Percentiles rank a stretch among this genome's conserved stretches.
These are phyloP conservation scores for Vanacampus margaritifer DNA, from an alignment of 2,113 vertebrate species.

Conservation along the genomic window DNA sequence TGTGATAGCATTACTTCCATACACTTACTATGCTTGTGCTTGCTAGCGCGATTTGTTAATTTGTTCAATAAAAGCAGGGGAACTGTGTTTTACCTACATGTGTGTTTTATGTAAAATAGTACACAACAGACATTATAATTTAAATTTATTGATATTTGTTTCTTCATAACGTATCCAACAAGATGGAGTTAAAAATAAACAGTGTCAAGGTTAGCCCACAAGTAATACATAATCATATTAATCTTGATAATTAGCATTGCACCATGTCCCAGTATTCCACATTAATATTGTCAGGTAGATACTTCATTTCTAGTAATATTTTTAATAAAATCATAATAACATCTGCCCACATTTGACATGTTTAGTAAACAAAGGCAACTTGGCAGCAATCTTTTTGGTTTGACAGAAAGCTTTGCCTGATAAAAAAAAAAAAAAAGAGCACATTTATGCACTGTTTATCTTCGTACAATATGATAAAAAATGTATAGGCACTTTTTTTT, in stretches of 20 bases:
- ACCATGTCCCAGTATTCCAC: constrained; percentile 65
- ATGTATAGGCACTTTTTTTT: constrained; percentile 11
- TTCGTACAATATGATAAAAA: constrained; percentile 9
- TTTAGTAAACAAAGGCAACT: constrained; percentile 64
- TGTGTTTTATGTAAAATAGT: not conserved
- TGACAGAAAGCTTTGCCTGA: constrained; percentile 53
- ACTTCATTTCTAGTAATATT: constrained; percentile 31
- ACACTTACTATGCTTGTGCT: not conserved
- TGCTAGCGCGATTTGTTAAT: too few relatives aligned
- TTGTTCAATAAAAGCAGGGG: not conserved
- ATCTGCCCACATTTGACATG: constrained; percentile 45
- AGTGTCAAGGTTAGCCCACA: constrained; percentile 37
- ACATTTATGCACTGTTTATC: constrained; percentile 34
- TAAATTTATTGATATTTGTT: constrained; percentile 55
- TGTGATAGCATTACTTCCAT: not conserved
- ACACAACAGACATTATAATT: constrained; percentile 37
- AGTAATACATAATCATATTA: constrained; percentile 59
- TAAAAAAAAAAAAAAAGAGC: constrained; percentile 52
- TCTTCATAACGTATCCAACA: constrained; percentile 64
- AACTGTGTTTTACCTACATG: not conserved
- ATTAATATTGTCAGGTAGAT: constrained; percentile 37
- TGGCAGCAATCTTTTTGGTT: constrained; percentile 45
- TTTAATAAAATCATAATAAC: constrained; percentile 51
- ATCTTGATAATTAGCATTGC: constrained; percentile 58
- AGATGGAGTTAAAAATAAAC: constrained; percentile 45